Base-by-base conservation (phyloP, 2,888 invertebrate genomes). In the Lycocerus yunnanus region DNA sequence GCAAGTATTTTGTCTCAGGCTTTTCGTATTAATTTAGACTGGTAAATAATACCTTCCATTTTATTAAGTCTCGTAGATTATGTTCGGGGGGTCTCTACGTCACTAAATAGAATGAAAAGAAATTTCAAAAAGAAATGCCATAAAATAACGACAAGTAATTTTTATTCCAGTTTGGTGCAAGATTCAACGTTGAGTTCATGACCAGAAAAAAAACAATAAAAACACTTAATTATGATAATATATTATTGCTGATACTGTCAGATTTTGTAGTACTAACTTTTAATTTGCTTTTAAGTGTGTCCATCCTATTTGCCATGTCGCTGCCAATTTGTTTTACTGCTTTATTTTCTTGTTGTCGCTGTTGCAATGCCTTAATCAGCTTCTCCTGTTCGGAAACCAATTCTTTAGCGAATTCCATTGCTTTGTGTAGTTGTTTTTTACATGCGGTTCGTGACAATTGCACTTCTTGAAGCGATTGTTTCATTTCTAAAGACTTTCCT, bases 351-450 rank as follows among this genome's bases (percentile, higher is more conserved):
- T 82, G 79, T 24, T 86, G 85, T 15, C 86, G 81, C 68, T 85
- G 83, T 79, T 85, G 89, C 4, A 87, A 74, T 11, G 86, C 85
- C 72, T 84, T 83, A 60, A 88, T 79, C n/a, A 90, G 83, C 59
- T 86, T 85, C 80, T 90, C 90, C 71, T 90, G 90, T 78, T 90
- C 89, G 9, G 83, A 81, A 1, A 90, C 88, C 72, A 90, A 84
- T 78, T 90, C 88, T 78, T 88, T 88, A 60, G 90, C 89, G 82
- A 89, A 89, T 59, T 83, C 83, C 83, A 89, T 89, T 0, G 88
- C 88, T 81, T 89, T 89, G 75, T 86, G 88, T 43, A 90, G 82
- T 80, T 90, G 90, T 73, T 88, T 87, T 70, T 89, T 87, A 65
- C 89, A 87, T 8, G 89, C 88, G 74, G 88, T 89, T 60, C 88